Conservation (phyloP, 2,888 invertebrate genomes). For the Mythimna pallens region DNA sequence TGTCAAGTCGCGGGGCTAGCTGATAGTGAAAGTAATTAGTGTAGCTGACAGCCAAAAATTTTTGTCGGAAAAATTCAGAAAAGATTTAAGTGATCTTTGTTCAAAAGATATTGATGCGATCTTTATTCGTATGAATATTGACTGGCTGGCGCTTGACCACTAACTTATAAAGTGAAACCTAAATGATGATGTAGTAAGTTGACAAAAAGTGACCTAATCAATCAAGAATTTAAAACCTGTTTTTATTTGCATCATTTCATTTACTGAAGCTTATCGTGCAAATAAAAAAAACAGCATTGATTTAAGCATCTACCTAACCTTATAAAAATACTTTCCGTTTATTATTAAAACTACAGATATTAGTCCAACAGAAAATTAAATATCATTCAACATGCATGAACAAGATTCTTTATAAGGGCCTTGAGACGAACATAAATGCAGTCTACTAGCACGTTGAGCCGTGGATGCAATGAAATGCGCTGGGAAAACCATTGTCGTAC, state of each 20-base stretch:
- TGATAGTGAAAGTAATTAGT: constrained; percentile 38
- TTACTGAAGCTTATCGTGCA: not conserved
- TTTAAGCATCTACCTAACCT: not conserved
- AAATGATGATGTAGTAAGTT: not conserved
- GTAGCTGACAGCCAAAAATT: not conserved
- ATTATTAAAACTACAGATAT: not conserved
- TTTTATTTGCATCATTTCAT: too few species aligned
- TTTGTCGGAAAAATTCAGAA: too few species aligned
- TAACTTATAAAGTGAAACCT: not conserved
- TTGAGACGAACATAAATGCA: constrained; percentile 46
- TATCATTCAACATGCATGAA: not conserved
- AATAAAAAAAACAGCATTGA: not conserved
- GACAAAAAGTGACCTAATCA: not conserved
- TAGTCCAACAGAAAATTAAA: constrained; percentile 4
- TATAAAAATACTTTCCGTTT: not conserved
- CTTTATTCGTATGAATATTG: too few species aligned
- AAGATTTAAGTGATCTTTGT: not conserved
- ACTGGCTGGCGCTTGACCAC: too few species aligned
- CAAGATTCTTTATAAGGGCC: constrained; percentile 47
- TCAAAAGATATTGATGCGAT: too few species aligned
- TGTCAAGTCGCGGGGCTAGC: not conserved
- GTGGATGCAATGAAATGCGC: constrained; percentile 45
- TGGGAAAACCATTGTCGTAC: constrained; percentile 63
- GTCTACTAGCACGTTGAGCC: constrained; percentile 25
- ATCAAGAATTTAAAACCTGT: not conserved